Percentiles rank a stretch among this genome's conserved stretches.
Conservation (phyloP, 2,113 vertebrate species). For the Amia ocellicauda region DNA sequence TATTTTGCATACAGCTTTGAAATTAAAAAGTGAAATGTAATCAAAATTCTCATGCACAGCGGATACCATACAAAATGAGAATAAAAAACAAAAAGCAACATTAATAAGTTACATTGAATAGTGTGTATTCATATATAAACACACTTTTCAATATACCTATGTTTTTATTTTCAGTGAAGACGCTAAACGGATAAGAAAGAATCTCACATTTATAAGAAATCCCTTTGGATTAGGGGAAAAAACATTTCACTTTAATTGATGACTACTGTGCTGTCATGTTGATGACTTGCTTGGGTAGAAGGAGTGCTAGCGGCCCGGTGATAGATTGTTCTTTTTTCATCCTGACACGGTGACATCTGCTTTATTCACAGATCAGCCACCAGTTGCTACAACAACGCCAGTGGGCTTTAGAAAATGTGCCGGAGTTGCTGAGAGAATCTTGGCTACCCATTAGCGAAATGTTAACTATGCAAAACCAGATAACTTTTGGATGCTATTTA, state of each 20-base stretch:
- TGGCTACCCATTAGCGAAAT: conserved; percentile 76
- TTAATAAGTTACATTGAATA: conserved; percentile 38
- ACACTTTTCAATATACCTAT: too few species aligned
- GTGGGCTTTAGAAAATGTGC: conserved; percentile 78
- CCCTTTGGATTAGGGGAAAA: conserved; percentile 40
- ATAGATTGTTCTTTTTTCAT: conserved; percentile 72
- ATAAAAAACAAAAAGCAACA: conserved; percentile 25
- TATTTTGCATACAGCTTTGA: too few species aligned
- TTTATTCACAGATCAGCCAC: conserved; percentile 77
- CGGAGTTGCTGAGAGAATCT: conserved; percentile 72
- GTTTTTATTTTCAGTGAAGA: too few species aligned
- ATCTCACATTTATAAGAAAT: too few species aligned
- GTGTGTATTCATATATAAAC: too few species aligned
- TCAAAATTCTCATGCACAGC: too few species aligned
- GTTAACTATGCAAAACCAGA: conserved; percentile 85
- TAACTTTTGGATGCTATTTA: conserved; percentile 69
- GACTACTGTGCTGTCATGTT: conserved; percentile 58
- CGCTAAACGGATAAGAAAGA: too few species aligned
- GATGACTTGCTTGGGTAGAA: conserved; percentile 78
- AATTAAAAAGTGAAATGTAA: too few species aligned
- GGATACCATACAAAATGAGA: too few species aligned
- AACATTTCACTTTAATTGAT: conserved; percentile 48
- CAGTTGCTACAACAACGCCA: conserved; percentile 81
- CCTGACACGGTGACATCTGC: conserved; percentile 75
- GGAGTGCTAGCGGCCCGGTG: conserved; percentile 66